These are phyloP conservation scores for Psettodes erumei DNA, from an alignment of 2,113 vertebrate genomes.

Conservation along the genomic window DNA sequence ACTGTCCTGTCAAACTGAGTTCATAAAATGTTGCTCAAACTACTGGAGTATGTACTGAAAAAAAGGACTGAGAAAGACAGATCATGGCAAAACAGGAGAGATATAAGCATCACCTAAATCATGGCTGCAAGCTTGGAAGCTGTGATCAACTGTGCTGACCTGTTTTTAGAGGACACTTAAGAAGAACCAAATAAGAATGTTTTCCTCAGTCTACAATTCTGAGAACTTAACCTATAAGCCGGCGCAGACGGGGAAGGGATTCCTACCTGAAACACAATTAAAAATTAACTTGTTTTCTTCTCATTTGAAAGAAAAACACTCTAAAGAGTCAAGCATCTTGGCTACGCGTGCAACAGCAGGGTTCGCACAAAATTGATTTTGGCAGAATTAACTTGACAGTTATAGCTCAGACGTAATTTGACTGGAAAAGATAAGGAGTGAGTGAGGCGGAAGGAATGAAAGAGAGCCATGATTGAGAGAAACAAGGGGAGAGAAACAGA, in stretches of 20 bases:
- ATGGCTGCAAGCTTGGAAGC: not conserved
- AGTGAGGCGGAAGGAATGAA: conserved; percentile 16
- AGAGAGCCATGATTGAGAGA: conserved; percentile 22
- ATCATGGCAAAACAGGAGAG: conserved; percentile 21
- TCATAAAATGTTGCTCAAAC: conserved; percentile 51
- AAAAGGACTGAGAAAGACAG: conserved; percentile 15
- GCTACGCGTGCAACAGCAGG: conserved; percentile 36
- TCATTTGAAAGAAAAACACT: conserved; percentile 26
- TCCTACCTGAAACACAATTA: conserved; percentile 42
- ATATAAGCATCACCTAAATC: not conserved
- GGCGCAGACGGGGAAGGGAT: conserved; percentile 7
- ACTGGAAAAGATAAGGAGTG: conserved; percentile 37
- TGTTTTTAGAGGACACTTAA: not conserved
- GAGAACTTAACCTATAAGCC: conserved; percentile 18
- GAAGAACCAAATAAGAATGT: no score
- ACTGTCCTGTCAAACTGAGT: conserved; percentile 59
- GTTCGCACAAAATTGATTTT: conserved; percentile 41
- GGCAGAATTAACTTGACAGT: conserved; percentile 52
- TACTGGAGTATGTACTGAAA: conserved; percentile 35
- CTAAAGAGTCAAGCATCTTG: conserved; percentile 2
- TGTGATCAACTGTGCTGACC: not conserved
- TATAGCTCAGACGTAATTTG: conserved; percentile 47
- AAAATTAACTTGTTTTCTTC: conserved; percentile 63
- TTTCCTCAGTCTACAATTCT: no score
- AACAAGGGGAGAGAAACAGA: conserved; percentile 14